Base-by-base conservation (phyloP, 23 tunicate species). In the Halocynthia aurantium region DNA sequence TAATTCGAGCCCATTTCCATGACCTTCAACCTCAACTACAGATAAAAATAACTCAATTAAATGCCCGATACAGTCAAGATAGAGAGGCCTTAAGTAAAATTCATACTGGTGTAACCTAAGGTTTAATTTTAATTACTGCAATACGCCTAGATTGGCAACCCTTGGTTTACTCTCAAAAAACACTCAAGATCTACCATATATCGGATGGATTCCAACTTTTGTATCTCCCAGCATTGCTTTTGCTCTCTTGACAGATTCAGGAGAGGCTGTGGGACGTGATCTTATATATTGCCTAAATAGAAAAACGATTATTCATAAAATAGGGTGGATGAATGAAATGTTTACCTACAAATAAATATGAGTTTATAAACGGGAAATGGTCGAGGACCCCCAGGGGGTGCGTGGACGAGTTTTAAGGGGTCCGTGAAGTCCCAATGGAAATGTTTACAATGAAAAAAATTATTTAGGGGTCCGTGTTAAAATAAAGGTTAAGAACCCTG, bases 241-340 rank as follows among this genome's bases (percentile, higher is more conserved):
- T 31, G 88, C 67, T 62, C 96, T 81, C 62, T 83, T 89, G 22
- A 85, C 76, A 2, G 97, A 90, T 55, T 96, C 99, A 17, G 84
- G 52, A 7, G 97, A 75, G 19, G 99, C 88, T 50, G 80, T 85
- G 7, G 88, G 89, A 11, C 97, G 85, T 8, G 97, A 84, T 15
- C 84, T 75, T n/a, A 87, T 8, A 71, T 90, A 96, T 13, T 87
- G 93, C 55, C 98, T 92, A 81, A 49, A 84, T 77, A 50, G 73
- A 4, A 31, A 31, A 31, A 31, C 44, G 44, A 31, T 31, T 0
- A 31, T 31, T 31, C 44, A 31, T 0, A 31, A 31, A 31, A 31
- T 31, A 31, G 44, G 44, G 1, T 31, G 44, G 44, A 31, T 1
- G 44, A 31, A 31, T 31, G 44, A 31, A 31, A 31, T 0, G 44